A percentile compares a stretch with the other conserved stretches of the same genome.
phyloP scores from a whole-genome alignment of 2,888 invertebrate species.

The Pollenia griseotomentosa region DNA sequence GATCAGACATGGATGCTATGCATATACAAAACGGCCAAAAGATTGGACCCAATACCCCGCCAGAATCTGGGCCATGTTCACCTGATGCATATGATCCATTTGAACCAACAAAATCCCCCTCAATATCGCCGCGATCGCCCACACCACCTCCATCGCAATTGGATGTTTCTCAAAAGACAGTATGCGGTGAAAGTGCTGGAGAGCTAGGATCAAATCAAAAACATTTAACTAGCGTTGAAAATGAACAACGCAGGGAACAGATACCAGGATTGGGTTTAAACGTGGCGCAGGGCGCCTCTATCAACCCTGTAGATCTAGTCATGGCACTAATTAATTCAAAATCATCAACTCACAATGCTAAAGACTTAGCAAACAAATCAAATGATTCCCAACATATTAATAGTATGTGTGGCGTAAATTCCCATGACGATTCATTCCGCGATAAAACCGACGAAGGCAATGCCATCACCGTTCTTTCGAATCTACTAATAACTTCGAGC shows the following conservation, averaged over 20 bases:
- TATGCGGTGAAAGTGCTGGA: slow-evolving; percentile 62
- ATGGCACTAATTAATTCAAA: slow-evolving; percentile 86
- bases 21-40: slow-evolving; percentile 82
- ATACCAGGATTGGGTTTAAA: slow-evolving; percentile 72
- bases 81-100: slow-evolving; percentile 96
- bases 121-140: slow-evolving; percentile 83
- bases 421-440: slow-evolving; percentile 75
- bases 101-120: slow-evolving; percentile 92
- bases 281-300: slow-evolving; percentile 80
- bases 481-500: slow-evolving; percentile 79
- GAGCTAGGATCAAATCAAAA: slow-evolving; percentile 68
- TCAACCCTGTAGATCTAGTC: slow-evolving; percentile 87
- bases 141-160: slow-evolving; percentile 77
- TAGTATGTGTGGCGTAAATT: slow-evolving; percentile 66
- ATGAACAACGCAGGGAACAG: slow-evolving; percentile 72
- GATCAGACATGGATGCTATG: slow-evolving; percentile 74
- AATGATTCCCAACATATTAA: slow-evolving; percentile 77
- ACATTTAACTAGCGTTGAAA: slow-evolving; percentile 55
- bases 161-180: slow-evolving; percentile 75
- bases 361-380: slow-evolving; percentile 79
- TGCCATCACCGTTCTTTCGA: slow-evolving; percentile 82
- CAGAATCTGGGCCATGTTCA: slow-evolving; percentile 88
- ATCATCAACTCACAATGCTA: slow-evolving; percentile 75
- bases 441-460: slow-evolving; percentile 79
- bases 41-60: slow-evolving; percentile 90